Conservation (phyloP, 2,113 vertebrate genomes). For the Saimiri boliviensis region DNA sequence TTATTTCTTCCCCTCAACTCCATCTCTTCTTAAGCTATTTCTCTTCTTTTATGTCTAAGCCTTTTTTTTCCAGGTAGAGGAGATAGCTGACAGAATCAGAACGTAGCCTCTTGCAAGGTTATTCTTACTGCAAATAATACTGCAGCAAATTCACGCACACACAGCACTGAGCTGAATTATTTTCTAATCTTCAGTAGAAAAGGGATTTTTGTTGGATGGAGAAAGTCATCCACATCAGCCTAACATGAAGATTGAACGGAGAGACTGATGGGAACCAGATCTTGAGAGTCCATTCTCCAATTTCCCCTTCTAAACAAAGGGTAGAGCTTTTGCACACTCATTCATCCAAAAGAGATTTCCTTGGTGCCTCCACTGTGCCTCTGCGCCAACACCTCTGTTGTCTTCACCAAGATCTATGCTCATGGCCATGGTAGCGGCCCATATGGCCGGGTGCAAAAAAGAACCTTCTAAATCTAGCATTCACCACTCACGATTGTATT, state of each 20-base stretch:
- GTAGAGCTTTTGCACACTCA: background rate
- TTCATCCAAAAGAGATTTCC: background rate
- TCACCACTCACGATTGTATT: background rate
- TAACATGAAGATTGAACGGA: background rate
- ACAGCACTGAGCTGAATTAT: slow-evolving; percentile 16
- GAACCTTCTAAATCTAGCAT: background rate
- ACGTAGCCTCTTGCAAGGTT: slow-evolving; percentile 69
- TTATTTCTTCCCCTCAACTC: slow-evolving; percentile 55
- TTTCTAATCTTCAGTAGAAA: slow-evolving; percentile 68
- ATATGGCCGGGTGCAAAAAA: slow-evolving; percentile 45
- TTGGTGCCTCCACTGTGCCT: no score
- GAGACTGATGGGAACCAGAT: background rate
- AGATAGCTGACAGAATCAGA: slow-evolving; percentile 72
- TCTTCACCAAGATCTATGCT: slow-evolving; percentile 61
- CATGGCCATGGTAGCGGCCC: background rate
- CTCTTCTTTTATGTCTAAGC: slow-evolving; percentile 78
- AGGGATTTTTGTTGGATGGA: background rate
- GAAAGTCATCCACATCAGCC: no score
- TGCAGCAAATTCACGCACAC: slow-evolving; percentile 34
- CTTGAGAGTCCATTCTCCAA: background rate
- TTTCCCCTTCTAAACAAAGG: background rate
- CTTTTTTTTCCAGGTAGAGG: slow-evolving; percentile 73
- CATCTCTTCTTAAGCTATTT: slow-evolving; percentile 61
- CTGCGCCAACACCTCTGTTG: rapidly evolving
- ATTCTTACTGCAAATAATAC: slow-evolving; percentile 70